Base-by-base conservation (phyloP, 2,797 vertebrate genomes). In the Chaetophractus vellerosus region DNA sequence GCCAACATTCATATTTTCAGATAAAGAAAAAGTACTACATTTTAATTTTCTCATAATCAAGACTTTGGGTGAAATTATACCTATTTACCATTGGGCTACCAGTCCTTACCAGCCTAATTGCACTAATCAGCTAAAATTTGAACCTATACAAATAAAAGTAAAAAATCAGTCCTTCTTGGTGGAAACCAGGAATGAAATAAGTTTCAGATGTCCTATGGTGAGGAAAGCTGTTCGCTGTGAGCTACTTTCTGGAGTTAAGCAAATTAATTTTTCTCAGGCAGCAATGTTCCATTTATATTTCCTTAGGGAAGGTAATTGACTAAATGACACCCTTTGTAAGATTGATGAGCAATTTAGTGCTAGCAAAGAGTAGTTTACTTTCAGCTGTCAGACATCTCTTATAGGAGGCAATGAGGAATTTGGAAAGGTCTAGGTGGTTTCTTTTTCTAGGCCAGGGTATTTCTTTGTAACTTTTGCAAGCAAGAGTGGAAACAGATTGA, bases 201-300 rank as follows among this genome's bases (percentile, higher is more conserved):
- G 55, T n/a, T 16, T 71, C 38, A 28, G 28, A 48, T 85, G 41
- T 57, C 19, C 24, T 85, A 74, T 26, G 15, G 2, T 92, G 68
- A 12, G 75, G 52, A 94, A 91, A 75, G 21, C 69, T 83, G 12
- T 94, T 89, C 63, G 89, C 41, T 69, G 31, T 93, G 78, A 69
- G 59, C 52, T 75, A 55, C 82, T 93, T 59, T 68, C 36, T 82
- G 9, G 50, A 93, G 87, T 38, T 90, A 57, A 19, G 50, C 82
- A 28, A 92, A 88, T 92, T 95, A 88, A 84, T 88, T 91, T 92
- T 94, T 69, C 79, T 76, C 61, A 90, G 55, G 86, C 55, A 94
- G n/a, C 61, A 90, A 21, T 74, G 41, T 88, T 78, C 75, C 81
- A 82, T 59, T 92, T 93, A 55, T 90, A 89, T 79, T 93, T 96